Evolutionary conservation across 2,113 vertebrate genomes (phyloP).

Genomic region (Hyaena hyaena): DNA sequence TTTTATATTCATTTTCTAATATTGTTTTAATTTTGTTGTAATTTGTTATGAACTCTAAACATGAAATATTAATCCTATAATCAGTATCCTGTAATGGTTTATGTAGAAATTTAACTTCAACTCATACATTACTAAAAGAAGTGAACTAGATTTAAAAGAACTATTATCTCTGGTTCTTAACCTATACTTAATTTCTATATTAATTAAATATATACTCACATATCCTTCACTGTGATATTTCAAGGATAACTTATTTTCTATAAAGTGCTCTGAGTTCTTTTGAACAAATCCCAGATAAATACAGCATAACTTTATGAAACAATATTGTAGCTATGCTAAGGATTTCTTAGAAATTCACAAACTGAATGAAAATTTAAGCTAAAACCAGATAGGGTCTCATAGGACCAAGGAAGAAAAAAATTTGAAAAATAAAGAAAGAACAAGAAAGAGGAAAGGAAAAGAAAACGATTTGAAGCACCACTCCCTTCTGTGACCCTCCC

Average conservation of each 20-base stretch:
- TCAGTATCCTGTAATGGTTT: not conserved
- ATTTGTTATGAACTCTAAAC: not conserved
- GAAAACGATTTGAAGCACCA: not conserved
- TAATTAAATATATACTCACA: not conserved
- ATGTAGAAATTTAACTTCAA: not conserved
- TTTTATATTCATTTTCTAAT: not conserved
- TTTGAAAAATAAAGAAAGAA: not conserved
- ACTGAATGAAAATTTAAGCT: not conserved
- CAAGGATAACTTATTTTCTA: not conserved
- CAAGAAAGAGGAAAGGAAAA: not conserved
- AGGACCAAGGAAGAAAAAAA: not conserved
- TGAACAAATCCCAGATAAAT: not conserved
- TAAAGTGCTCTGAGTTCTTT: not conserved
- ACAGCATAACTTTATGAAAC: not conserved
- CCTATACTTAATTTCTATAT: not conserved
- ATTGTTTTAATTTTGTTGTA: not conserved
- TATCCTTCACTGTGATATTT: not conserved
- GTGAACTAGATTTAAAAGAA: not conserved
- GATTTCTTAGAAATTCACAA: not conserved
- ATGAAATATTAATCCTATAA: not conserved
- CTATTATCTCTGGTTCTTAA: not conserved
- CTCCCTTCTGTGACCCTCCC: fast-evolving
- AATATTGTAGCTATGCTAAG: not conserved
- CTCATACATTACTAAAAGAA: not conserved
- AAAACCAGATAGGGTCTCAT: not conserved